Base-by-base conservation (phyloP, 2,888 invertebrate species). In the Spatulosminthurus flaviceps region DNA sequence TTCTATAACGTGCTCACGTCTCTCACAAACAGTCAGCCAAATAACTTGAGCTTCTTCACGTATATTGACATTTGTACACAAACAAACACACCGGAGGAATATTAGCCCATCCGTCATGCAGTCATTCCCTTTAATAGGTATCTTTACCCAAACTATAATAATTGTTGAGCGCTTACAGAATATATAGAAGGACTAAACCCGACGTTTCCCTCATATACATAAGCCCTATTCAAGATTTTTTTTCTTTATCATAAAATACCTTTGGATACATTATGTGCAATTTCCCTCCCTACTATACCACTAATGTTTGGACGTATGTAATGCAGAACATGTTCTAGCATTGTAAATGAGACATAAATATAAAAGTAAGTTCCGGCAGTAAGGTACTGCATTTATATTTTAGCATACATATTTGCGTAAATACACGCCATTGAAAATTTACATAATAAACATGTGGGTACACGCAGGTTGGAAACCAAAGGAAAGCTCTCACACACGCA, bases 61-160 rank as follows among this genome's bases (percentile, higher is more conserved):
- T 16, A 19, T 51, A 51, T 51, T 51, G 51, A 51, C 51, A 51
- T 51, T 51, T 51, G 51, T 22, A 72, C 43, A 72, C 72, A 51
- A 51, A 26, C 28, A 26, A 72, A 19, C 28, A 51, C 19, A 51
- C n/a, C 24, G 51, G 19, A 51, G 51, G 70, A 41, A 34, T 43
- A 72, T 72, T 11, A 42, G 11, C 21, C 72, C 72, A 72, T 72
- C 72, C 51, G 43, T 72, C 72, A 72, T 72, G 26, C 16, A 24
- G 72, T 24, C 72, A 26, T 51, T 51, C 42, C 72, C 72, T 43
- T 51, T 51, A 51, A 51, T 51, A 72, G 51, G 67, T 28, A 67
- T 67, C 64, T 64, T 16, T 64, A 64, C 26, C 64, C 26, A 22
- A 64, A 7, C 64, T 21, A 60, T 60, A 21, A 60, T 22, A 22